Evolutionary conservation across 2,888 invertebrate species (phyloP), one percentile per base, ranked within the genome.

Genomic region (Subacronicta megacephala): DNA sequence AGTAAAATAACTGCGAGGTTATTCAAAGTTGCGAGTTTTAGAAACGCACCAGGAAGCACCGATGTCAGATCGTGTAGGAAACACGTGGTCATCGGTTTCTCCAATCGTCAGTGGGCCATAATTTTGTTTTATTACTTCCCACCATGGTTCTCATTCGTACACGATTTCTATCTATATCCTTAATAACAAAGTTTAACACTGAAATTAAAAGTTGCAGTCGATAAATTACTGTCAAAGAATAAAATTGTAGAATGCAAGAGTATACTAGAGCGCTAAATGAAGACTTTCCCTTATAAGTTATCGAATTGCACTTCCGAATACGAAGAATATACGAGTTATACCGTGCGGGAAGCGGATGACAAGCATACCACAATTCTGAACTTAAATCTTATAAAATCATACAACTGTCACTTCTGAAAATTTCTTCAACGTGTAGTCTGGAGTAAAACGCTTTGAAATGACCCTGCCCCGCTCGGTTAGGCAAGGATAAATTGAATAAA

Each of bases 111-210:
- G 73, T 65, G 31, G 54, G 59, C 71, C 55, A 74, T 79, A 71
- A 78, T 73, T 82, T 75, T 66, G 68, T 74, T 84, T 82, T 83
- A 84, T 82, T 77, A 68, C 81, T 82, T 84, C 82, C 81, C 75
- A 79, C 64, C 62, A 66, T 70, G 50, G 49, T 55, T 67, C 67
- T 62, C 54, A 67, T 75, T 67, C 51, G 26, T 58, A 52, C 62
- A 42, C 63, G 63, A 77, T 78, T 79, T 77, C 67, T 72, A 75
- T 74, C 61, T 62, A 54, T 65, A 70, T 70, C 67, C 65, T 65
- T 67, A 46, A 51, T 43, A 61, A 58, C 59, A 61, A 61, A 54
- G 55, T 50, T 60, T 35, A 15, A 44, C 17, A 44, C 29, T 36
- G 38, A 46, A 52, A 53, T 52, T 16, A 55, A 49, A 41, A 35